Conservation (phyloP, 2,888 invertebrate genomes). For the Myopa testacea region DNA sequence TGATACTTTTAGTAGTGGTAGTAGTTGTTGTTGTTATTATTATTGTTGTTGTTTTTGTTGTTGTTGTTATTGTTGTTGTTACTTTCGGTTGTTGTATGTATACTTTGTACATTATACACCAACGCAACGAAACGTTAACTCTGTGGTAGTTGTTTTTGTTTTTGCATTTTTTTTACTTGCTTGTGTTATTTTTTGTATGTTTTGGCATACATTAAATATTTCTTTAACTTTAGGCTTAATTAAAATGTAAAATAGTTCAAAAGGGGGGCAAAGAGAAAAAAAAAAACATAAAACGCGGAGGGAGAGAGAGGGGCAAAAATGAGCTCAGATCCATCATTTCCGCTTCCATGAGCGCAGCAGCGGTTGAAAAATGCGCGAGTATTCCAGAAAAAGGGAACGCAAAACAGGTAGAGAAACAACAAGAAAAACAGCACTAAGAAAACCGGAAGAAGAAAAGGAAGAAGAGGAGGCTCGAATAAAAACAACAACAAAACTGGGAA, state of each 20-base stretch:
- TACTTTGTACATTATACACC: neutral
- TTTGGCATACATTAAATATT: constrained; percentile 25
- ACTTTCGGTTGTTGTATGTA: neutral
- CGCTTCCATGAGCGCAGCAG: constrained; percentile 63
- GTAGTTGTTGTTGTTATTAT: constrained; percentile 14
- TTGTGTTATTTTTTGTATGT: neutral
- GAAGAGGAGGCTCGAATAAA: neutral
- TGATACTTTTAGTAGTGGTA: neutral
- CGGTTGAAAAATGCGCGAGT: neutral
- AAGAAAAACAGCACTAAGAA: neutral
- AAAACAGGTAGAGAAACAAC: neutral
- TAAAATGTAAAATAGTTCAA: constrained; percentile 44
- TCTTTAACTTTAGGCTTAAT: constrained; percentile 44
- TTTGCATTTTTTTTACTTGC: constrained; percentile 1
- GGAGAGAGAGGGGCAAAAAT: constrained; percentile 23
- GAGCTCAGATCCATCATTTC: constrained; percentile 67
- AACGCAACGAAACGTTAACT: constrained; percentile 16
- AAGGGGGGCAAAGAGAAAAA: constrained; percentile 27
- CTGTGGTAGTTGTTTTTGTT: too few species aligned
- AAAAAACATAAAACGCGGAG: constrained; percentile 29
- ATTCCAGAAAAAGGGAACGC: neutral
- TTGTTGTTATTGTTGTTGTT: constrained; percentile 6
- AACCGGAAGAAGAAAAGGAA: neutral
- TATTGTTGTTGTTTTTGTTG: neutral
- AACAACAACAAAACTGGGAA: neutral